Percentiles rank a stretch among this genome's conserved stretches.
Evolutionary conservation across 2,113 vertebrate genomes (phyloP).

Genomic region (Cyanoderma ruficeps): DNA sequence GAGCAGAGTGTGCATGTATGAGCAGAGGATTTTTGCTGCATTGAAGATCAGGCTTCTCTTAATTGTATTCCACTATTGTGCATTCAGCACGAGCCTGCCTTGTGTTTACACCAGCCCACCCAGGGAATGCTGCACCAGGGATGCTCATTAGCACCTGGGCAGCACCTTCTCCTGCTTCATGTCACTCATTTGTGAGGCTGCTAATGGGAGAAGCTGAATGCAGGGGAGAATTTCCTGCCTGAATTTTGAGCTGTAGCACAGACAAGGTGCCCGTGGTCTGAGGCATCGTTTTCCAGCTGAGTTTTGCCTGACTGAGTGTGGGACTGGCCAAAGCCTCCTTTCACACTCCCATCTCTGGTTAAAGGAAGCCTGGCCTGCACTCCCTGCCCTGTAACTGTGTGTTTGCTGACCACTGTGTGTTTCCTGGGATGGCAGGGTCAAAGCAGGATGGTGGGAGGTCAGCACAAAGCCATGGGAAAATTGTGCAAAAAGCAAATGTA

Average conservation of each 20-base stretch:
- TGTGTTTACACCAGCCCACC: neutral
- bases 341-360: neutral
- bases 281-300: neutral
- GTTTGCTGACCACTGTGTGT: neutral
- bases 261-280: neutral
- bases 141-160: neutral
- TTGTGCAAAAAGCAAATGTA: neutral
- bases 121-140: neutral
- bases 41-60: neutral
- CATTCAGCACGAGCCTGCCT: accelerated
- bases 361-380: neutral
- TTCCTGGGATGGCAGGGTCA: neutral
- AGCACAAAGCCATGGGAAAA: neutral
- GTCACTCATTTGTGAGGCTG: neutral
- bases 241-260: neutral
- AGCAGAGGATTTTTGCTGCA: neutral
- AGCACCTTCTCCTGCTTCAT: neutral
- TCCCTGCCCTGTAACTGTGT: too few species aligned
- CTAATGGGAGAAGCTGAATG: neutral
- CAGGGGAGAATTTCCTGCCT: neutral
- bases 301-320: neutral
- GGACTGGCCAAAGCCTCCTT: neutral
- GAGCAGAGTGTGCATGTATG: neutral
- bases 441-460: neutral
- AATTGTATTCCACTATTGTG: neutral